A percentile compares a stretch with the other conserved stretches of the same genome.
phyloP scores from a whole-genome alignment of 2,888 invertebrate species.

The Ischnus inquisitorius region DNA sequence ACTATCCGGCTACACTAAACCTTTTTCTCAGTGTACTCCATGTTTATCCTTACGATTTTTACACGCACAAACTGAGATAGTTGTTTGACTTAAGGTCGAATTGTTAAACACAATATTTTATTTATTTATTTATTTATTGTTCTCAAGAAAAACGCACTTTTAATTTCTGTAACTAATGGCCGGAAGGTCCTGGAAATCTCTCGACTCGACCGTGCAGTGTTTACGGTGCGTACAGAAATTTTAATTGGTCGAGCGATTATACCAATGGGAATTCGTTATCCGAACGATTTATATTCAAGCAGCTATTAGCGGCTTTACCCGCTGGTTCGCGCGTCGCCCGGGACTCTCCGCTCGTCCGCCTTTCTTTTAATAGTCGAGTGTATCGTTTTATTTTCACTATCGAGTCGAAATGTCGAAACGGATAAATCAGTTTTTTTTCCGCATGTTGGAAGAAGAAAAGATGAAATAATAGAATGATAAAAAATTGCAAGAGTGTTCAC shows the following conservation, averaged over 20 bases:
- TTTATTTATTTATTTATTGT: too few species aligned
- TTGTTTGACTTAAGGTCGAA: too few species aligned
- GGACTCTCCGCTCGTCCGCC: constrained; percentile 2
- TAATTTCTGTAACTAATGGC: neutral
- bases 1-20: too few species aligned
- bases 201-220: neutral
- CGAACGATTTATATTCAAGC: constrained; percentile 76
- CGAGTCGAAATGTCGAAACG: constrained; percentile 9
- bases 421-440: constrained; percentile 2
- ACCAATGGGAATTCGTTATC: constrained; percentile 78
- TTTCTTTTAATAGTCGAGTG: neutral
- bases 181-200: neutral
- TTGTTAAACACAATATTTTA: too few species aligned
- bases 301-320: neutral
- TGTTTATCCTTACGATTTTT: too few species aligned
- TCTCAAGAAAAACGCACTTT: neutral
- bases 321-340: neutral
- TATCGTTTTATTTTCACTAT: neutral
- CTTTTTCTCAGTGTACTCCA: too few species aligned
- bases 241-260: constrained; percentile 74
- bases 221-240: neutral
- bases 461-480: neutral
- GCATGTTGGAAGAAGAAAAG: neutral
- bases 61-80: too few species aligned
- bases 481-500: constrained; percentile 5